phyloP scores from a whole-genome alignment of 2,888 invertebrate genomes.

The Blera fallax region DNA sequence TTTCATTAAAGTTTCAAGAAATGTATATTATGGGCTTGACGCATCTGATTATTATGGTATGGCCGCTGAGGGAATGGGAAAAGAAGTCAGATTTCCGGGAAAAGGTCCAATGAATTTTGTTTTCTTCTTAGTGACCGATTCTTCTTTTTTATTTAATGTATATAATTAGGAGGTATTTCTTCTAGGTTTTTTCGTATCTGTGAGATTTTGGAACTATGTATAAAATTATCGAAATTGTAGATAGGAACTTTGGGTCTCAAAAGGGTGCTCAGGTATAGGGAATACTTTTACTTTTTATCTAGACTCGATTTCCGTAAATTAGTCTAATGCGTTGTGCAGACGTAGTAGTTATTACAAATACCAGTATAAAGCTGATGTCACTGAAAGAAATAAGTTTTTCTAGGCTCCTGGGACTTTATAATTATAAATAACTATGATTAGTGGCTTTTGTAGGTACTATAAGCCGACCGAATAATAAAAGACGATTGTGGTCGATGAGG shows the following conservation, averaged over 20 bases:
- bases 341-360: neutral
- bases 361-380: neutral
- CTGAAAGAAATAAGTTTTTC: too few relatives aligned
- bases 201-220: neutral
- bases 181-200: neutral
- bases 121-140: neutral
- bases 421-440: too few relatives aligned
- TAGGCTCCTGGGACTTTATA: too few relatives aligned
- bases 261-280: neutral
- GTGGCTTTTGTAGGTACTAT: too few relatives aligned
- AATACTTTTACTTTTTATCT: neutral
- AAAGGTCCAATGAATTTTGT: neutral
- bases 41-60: constrained; percentile 26
- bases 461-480: too few relatives aligned
- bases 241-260: neutral
- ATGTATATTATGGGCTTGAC: constrained; percentile 6
- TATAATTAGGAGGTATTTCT: constrained; percentile 43
- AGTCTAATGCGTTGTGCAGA: neutral
- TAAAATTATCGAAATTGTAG: constrained; percentile 2
- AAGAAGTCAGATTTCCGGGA: constrained; percentile 37
- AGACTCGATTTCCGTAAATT: neutral
- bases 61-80: neutral
- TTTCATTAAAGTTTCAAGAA: constrained; percentile 29
- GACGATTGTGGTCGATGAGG: too few relatives aligned
- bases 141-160: constrained; percentile 37